Evolutionary conservation across 2,113 vertebrate species (phyloP), one percentile per base, ranked within the genome.

Genomic region (Oncorhynchus tshawytscha): DNA sequence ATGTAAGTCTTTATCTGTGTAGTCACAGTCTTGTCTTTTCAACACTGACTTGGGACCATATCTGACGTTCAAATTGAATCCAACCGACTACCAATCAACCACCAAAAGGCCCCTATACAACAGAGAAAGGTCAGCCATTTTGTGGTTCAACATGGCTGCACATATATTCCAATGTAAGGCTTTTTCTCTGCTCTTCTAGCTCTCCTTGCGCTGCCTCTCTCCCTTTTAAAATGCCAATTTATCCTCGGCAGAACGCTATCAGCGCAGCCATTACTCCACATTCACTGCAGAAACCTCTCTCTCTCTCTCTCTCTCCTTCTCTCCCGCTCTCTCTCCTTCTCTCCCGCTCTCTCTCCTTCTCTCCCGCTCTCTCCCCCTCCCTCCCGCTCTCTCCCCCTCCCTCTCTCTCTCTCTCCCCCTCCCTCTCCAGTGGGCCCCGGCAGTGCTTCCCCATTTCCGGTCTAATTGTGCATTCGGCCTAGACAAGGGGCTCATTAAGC

Each of bases 381-480:
- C 22, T 70, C 27, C 24, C 24, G 24, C 24, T 25, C 24, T 57
- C 84, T 64, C 57, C 13, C 82, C 77, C 20, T 16, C 8, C 0
- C 27, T 70, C 27, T 12, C 39, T n/a, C 59, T 3, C 67, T 76
- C 24, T 27, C n/a, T n/a, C 73, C 79, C 81, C 51, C 29, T 24
- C 9, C 2, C 27, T 70, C 27, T 72, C 25, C 85, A 81, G 74
- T 74, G 31, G 87, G 87, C 83, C 88, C 78, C 88, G 89, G 87
- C 91, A 85, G 90, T 82, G 70, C 80, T 88, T 88, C 80, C 87
- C 94, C 94, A 95, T 96, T 95, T 95, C 95, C 95, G 95, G 96
- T 96, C 95, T 98, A 98, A 98, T 97, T 98, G 96, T 96, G 95
- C 95, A 96, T 98, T 98, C 96, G 95, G 95, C 95, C 88, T 95